phyloP scores from a whole-genome alignment of 1,140 invertebrate species.

The Neodiprion pinetum region DNA sequence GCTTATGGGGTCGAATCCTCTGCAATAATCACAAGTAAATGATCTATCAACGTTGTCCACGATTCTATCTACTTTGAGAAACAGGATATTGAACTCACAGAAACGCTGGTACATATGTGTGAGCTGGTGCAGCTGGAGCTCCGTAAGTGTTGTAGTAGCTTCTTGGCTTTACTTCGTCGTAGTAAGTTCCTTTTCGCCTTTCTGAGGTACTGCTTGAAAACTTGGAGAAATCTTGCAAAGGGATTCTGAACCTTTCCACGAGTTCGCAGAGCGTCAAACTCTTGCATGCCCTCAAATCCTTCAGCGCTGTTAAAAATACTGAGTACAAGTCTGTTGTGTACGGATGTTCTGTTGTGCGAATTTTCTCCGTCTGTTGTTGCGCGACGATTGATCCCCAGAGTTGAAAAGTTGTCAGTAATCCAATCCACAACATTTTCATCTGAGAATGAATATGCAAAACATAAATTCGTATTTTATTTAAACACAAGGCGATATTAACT shows the following conservation, averaged over 20 bases:
- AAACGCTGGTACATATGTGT: conserved; percentile 16
- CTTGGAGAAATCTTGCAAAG: conserved; percentile 9
- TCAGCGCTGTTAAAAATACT: neutral
- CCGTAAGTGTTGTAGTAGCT: conserved; percentile 46
- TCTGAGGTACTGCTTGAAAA: neutral
- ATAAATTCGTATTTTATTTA: too few relatives aligned
- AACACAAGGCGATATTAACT: too few relatives aligned
- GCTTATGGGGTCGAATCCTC: conserved; percentile 57
- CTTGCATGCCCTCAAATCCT: conserved; percentile 13
- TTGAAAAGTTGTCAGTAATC: neutral
- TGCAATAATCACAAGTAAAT: conserved; percentile 31
- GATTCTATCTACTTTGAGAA: conserved; percentile 4
- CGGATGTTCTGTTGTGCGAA: neutral
- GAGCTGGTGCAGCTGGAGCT: conserved; percentile 37
- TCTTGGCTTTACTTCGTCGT: conserved; percentile 29
- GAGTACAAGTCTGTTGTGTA: conserved; percentile 6
- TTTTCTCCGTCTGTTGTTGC: neutral
- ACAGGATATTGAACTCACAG: neutral
- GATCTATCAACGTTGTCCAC: neutral
- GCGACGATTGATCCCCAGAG: neutral
- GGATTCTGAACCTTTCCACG: conserved; percentile 12
- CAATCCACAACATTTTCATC: conserved; percentile 5
- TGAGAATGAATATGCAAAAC: neutral
- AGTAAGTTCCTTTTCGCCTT: conserved; percentile 13
- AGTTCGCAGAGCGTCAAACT: conserved; percentile 23